Conservation (phyloP, 2,888 invertebrate species). For the Plagodis pulveraria region DNA sequence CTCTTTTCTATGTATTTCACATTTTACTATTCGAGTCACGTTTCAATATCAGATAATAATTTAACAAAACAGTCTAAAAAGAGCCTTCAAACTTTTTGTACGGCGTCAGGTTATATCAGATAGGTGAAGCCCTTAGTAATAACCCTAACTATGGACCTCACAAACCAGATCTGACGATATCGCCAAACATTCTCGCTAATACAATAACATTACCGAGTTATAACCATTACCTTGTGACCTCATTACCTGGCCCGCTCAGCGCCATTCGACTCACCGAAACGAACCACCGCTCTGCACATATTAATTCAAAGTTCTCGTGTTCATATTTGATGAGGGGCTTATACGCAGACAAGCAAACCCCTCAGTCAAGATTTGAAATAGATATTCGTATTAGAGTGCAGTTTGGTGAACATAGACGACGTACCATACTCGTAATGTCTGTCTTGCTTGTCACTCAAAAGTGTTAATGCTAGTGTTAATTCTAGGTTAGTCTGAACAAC, state of each 20-base stretch:
- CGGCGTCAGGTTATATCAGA: too few relatives aligned
- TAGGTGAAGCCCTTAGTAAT: too few relatives aligned
- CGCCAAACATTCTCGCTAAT: neutral
- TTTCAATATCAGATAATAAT: too few relatives aligned
- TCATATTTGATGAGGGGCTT: constrained; percentile 31
- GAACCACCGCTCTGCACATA: constrained; percentile 23
- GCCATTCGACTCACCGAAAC: constrained; percentile 13
- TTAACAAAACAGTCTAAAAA: too few relatives aligned
- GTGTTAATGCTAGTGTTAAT: too few relatives aligned
- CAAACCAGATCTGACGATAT: neutral
- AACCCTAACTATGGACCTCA: too few relatives aligned
- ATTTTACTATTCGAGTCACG: too few relatives aligned
- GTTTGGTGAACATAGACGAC: neutral
- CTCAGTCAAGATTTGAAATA: neutral
- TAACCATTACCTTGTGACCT: constrained; percentile 6
- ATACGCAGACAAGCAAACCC: constrained; percentile 1
- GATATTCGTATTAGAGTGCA: neutral
- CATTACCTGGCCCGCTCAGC: constrained; percentile 11
- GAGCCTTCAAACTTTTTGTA: too few relatives aligned
- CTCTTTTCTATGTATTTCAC: too few relatives aligned
- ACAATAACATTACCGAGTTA: neutral
- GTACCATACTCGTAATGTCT: too few relatives aligned
- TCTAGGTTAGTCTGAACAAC: too few relatives aligned
- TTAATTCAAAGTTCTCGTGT: constrained; percentile 26
- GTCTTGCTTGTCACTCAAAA: too few relatives aligned